phyloP scores from a whole-genome alignment of 2,797 vertebrate genomes.

The Podargus strigoides region DNA sequence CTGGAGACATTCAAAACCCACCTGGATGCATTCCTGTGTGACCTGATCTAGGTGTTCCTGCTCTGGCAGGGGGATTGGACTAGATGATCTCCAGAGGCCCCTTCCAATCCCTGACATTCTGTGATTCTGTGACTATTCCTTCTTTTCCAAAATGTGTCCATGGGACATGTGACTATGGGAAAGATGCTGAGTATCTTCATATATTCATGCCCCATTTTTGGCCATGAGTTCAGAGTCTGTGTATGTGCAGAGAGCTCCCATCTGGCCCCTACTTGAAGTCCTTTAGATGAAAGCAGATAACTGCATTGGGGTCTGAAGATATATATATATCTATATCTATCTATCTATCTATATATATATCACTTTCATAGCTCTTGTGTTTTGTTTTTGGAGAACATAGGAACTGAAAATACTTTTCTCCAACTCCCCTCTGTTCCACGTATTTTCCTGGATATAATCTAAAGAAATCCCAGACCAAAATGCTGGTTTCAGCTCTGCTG shows the following conservation, averaged over 20 bases:
- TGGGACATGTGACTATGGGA: neutral
- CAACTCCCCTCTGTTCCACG: neutral
- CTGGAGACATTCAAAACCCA: too few relatives aligned
- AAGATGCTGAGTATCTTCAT: neutral
- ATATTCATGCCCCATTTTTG: neutral
- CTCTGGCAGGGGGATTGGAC: too few relatives aligned
- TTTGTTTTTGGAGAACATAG: neutral
- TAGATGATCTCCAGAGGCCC: too few relatives aligned
- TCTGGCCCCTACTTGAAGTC: neutral
- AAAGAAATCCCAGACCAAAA: neutral
- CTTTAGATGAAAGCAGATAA: neutral
- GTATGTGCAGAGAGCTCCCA: neutral
- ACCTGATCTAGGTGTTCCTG: too few relatives aligned
- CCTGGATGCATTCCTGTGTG: too few relatives aligned
- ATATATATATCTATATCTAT: too few relatives aligned
- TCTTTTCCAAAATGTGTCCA: neutral
- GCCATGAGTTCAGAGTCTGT: neutral
- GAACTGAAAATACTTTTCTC: neutral
- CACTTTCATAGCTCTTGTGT: neutral
- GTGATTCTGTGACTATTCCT: too few relatives aligned
- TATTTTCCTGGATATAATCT: neutral
- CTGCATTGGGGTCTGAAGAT: neutral
- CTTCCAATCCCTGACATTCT: too few relatives aligned
- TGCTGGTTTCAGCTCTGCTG: neutral
- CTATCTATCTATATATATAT: too few relatives aligned